Evolutionary conservation across 1,140 invertebrate genomes (phyloP).

Genomic region (Spodoptera frugiperda): DNA sequence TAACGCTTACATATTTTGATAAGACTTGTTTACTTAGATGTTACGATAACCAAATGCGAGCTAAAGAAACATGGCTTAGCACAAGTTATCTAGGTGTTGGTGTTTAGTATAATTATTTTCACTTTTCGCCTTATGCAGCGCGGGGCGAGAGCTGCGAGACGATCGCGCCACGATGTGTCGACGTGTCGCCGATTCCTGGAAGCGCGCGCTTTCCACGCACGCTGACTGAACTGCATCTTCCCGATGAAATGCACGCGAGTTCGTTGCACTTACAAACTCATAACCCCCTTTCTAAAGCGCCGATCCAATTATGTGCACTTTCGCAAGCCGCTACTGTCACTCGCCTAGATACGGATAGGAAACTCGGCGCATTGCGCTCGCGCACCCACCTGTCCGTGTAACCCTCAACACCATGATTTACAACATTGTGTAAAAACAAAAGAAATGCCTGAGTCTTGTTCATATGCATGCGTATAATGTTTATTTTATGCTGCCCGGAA

Average conservation of each 20-base stretch:
- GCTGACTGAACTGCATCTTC: slow-evolving; percentile 77
- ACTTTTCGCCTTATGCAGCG: slow-evolving; percentile 77
- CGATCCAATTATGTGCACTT: slow-evolving; percentile 86
- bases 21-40: not conserved
- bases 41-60: no score
- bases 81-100: not conserved
- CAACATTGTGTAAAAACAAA: slow-evolving; percentile 29
- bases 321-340: slow-evolving; percentile 84
- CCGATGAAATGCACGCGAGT: slow-evolving; percentile 82
- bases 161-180: slow-evolving; percentile 58
- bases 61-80: no score
- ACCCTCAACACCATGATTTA: slow-evolving; percentile 51
- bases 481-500: slow-evolving; percentile 13
- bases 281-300: slow-evolving; percentile 86
- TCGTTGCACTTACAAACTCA: slow-evolving; percentile 85
- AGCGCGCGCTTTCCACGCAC: slow-evolving; percentile 79
- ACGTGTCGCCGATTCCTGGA: slow-evolving; percentile 75
- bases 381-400: slow-evolving; percentile 70
- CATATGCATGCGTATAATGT: slow-evolving; percentile 18
- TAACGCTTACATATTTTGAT: slow-evolving; percentile 9
- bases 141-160: slow-evolving; percentile 67
- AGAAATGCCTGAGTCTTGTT: slow-evolving; percentile 15
- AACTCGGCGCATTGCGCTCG: slow-evolving; percentile 76
- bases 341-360: slow-evolving; percentile 85
- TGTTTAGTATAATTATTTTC: slow-evolving; percentile 71